Evolutionary conservation across 2,797 vertebrate species (phyloP).

Genomic region (Sebastes trivittatus): DNA sequence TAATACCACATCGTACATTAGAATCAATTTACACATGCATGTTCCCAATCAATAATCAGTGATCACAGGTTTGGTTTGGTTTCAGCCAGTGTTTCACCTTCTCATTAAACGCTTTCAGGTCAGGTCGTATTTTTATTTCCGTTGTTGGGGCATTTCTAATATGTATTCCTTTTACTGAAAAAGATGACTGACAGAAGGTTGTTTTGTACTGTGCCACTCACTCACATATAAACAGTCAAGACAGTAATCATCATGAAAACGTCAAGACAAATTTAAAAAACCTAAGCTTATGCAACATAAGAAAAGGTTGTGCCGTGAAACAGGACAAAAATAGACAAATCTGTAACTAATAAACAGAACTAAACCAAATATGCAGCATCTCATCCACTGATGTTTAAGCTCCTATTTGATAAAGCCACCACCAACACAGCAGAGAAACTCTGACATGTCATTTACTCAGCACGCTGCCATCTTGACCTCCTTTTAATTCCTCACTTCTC

Average conservation of each 20-base stretch:
- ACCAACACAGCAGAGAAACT: background rate
- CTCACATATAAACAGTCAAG: background rate
- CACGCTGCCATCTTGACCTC: conserved; percentile 17
- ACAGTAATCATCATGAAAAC: background rate
- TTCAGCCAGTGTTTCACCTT: too few species aligned
- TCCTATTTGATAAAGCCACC: background rate
- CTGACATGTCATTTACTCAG: background rate
- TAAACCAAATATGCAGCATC: background rate
- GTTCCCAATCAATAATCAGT: too few species aligned
- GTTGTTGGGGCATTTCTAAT: too few species aligned
- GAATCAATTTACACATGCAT: too few species aligned
- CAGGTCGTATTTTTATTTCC: too few species aligned
- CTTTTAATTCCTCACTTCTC: background rate
- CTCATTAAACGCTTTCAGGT: too few species aligned
- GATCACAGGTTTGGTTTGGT: too few species aligned
- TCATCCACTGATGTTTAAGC: background rate
- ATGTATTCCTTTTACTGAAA: too few species aligned
- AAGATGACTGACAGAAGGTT: too few species aligned
- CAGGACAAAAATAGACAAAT: background rate
- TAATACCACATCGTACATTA: too few species aligned
- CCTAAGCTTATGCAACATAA: background rate
- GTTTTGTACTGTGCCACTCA: too few species aligned
- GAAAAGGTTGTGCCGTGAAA: background rate
- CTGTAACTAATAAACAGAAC: background rate
- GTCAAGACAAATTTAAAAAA: too few species aligned